Base-by-base conservation (phyloP, 2,113 vertebrate genomes). In the Xyliphius kryptos region DNA sequence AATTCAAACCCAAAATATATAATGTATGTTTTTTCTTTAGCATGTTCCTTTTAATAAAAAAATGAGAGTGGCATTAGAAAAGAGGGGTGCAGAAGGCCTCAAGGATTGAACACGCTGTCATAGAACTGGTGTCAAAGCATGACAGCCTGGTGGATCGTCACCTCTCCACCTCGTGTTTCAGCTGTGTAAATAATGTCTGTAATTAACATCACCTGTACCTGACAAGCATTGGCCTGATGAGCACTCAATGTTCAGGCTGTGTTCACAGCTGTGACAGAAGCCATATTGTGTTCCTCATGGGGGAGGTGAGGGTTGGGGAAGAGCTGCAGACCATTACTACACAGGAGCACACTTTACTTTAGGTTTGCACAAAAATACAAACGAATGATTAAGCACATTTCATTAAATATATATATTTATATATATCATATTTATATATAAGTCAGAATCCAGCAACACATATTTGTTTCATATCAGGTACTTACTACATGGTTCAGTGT, bases 161-260 rank as follows among this genome's bases (percentile, higher is more conserved):
- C 64, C 44, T 69, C 51, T 26, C 63, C 59, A 67, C 67, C 70
- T 73, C 70, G 68, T 69, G 68, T 71, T 75, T 71, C 73, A 70
- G 56, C 64, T 68, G 68, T 59, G 65, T 68, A 76, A 76, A 73
- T 73, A 73, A 76, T 68, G 56, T 54, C 71, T 69, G 61, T 73
- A 74, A 76, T 74, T 71, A 74, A 69, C 52, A 70, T 71, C 71
- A 71, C 74, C 71, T 76, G 68, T 66, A 66, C 68, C 68, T 74
- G 68, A 71, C 66, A 66, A 68, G 64, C 60, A 36, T 56, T 56
- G 47, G 63, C 72, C 65, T 65, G 69, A 71, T 65, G 69, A 65
- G 69, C 44, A 51, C 52, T 46, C 46, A 57, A 41, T 36, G 61
- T 68, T 56, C 52, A 16, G 59, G 61, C 44, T 61, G 12, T 56